Evolutionary conservation across 2,113 vertebrate species (phyloP), one percentile per base, ranked within the genome.

Genomic region (Saguinus imperator): DNA sequence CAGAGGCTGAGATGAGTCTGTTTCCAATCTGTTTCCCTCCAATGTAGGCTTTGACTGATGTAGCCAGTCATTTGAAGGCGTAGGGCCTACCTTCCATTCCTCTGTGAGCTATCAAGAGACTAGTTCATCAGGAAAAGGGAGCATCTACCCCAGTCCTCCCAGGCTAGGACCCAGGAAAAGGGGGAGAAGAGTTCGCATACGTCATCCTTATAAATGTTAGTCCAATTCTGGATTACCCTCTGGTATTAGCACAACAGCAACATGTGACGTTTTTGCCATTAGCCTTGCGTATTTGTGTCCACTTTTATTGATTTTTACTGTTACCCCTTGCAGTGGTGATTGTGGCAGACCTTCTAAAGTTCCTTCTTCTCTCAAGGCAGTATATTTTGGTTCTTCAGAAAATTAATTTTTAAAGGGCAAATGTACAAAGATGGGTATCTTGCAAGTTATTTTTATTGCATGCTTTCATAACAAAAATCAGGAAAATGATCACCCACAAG

Each of bases 401-500:
- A 94, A 79, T 58, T 21, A 81, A 75, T 86, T 79, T 79, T 90
- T 81, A 86, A 90, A 96, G 55, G 89, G 40, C 23, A 90, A 61
- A 88, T 88, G 84, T 87, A 85, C 43, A 85, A 93, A 81, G 50
- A 73, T 27, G 68, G 52, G 89, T 61, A 91, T 76, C 66, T 91
- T 94, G 40, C 55, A 87, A 61, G 40, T 96, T 89, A 72, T 64
- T 94, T 95, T 93, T 91, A 84, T 94, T 87, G 16, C 70, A 25
- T 68, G 37, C 50, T 86, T 96, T 92, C 17, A 18, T 92, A 43
- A 70, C 85, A 93, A 89, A 82, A 86, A 75, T 70, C 82, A 61
- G 40, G 75, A 89, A 94, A 58, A 73, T 52, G 13, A 57, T 94
- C 48, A 94, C 29, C 52, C 58, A 79, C 35, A 37, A 61, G 64